Base-by-base conservation (phyloP, 2,113 vertebrate species). In the Clupea harengus region DNA sequence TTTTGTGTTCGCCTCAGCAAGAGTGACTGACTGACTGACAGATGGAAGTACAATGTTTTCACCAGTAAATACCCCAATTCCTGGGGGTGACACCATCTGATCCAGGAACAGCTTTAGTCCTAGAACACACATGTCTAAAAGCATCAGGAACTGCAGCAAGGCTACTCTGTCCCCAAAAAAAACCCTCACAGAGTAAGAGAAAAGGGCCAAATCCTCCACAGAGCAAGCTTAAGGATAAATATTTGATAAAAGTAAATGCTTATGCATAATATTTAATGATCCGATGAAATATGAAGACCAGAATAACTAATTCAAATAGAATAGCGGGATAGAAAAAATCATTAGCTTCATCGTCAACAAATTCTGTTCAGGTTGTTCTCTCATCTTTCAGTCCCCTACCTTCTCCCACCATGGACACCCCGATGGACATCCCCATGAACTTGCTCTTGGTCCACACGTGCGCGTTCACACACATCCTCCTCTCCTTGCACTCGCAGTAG, bases 381-480 rank as follows among this genome's bases (percentile, higher is more conserved):
- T 60, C 18, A 17, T 39, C 39, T 39, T 39, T 39, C 54, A 22
- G 25, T 39, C 32, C 4, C 72, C 25, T 95, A 98, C 97, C 97
- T 96, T 98, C 97, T 83, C 97, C 97, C 3, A 97, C 95, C 97
- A 98, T 98, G 32, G 97, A 97, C 89, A 98, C 96, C 81, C 97
- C 97, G 88, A 98, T 94, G 20, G 97, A 98, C 97, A 98, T 97
- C 90, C 97, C 97, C 96, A 98, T 95, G 90, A 98, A 98, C 94
- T 98, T 98, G 97, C 97, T 98, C 92, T 97, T 98, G 93, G 97
- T 98, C 97, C 97, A 98, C 8, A 98, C 93, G 0, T 98, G 96
- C 78, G 96, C 94, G 85, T 96, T 97, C 84, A 96, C 93, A 5
- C 97, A 98, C 92, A 97, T 96, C 86, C 93, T 94, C 92, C 95